A percentile compares a stretch with the other conserved stretches of the same genome.
Evolutionary conservation across 1,140 invertebrate genomes (phyloP).

Genomic region (Macrocentrus cingulum): DNA sequence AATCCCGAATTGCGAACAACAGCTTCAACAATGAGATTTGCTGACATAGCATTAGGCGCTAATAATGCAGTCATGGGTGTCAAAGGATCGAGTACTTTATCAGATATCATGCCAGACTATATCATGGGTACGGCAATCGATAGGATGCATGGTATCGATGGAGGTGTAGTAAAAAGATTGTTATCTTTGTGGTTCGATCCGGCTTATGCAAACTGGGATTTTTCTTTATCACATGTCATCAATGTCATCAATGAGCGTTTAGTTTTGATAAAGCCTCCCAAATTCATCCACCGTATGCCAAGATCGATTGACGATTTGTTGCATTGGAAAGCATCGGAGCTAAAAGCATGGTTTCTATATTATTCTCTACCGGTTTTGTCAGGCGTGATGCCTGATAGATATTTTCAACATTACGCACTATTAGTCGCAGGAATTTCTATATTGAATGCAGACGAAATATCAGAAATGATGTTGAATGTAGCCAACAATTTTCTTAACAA

Average conservation of each 20-base stretch:
- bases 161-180: slow-evolving; percentile 21
- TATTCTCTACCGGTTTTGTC: slow-evolving; percentile 29
- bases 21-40: background rate
- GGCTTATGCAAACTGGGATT: slow-evolving; percentile 11
- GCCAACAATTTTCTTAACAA: slow-evolving; percentile 25
- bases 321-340: slow-evolving; percentile 34
- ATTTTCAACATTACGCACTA: slow-evolving; percentile 21
- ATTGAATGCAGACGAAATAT: slow-evolving; percentile 6
- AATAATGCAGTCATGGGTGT: background rate
- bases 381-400: slow-evolving; percentile 28
- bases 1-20: slow-evolving; percentile 4
- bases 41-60: background rate
- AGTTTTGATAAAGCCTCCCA: slow-evolving; percentile 26
- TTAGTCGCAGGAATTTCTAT: slow-evolving; percentile 5
- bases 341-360: slow-evolving; percentile 27
- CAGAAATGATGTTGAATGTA: background rate
- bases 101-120: slow-evolving; percentile 17
- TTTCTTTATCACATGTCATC: slow-evolving; percentile 18
- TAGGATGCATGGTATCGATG: slow-evolving; percentile 25
- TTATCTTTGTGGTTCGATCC: slow-evolving; percentile 19
- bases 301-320: slow-evolving; percentile 24
- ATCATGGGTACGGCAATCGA: slow-evolving; percentile 27
- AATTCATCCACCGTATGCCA: slow-evolving; percentile 33
- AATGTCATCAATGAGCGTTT: slow-evolving; percentile 21
- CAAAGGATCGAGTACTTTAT: slow-evolving; percentile 1